A percentile compares a stretch with the other conserved stretches of the same genome.
These are phyloP conservation scores for Megaptera novaeangliae DNA, from an alignment of 2,113 vertebrate genomes.

Conservation along the genomic window DNA sequence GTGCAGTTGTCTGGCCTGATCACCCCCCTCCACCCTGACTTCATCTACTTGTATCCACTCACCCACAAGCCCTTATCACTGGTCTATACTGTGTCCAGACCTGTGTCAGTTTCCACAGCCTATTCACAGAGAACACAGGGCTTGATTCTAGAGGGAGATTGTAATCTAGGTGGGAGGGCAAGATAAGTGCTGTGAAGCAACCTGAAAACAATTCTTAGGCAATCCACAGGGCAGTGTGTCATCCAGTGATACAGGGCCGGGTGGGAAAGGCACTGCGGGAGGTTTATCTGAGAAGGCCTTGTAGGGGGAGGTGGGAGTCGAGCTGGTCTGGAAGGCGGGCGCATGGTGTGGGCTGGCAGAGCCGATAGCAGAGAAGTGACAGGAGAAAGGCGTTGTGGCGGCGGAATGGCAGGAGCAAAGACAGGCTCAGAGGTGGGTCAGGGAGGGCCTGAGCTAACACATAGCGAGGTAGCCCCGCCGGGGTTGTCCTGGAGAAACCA, in stretches of 20 bases:
- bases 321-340: not conserved
- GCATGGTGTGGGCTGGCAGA: not conserved
- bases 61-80: not conserved
- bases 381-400: not conserved
- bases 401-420: not conserved
- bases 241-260: not conserved
- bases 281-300: not conserved
- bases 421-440: fast-evolving
- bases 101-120: not conserved
- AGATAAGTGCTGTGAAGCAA: not conserved
- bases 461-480: fast-evolving
- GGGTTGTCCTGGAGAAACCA: not conserved
- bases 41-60: not conserved
- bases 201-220: not conserved
- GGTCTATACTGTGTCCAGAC: not conserved
- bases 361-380: not conserved
- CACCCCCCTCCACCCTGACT: fast-evolving
- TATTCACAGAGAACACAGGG: not conserved
- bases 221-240: not conserved
- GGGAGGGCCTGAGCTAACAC: not conserved
- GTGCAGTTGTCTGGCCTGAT: not conserved
- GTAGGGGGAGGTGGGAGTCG: fast-evolving
- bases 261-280: not conserved
- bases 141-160: not conserved
- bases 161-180: not conserved